phyloP scores from a whole-genome alignment of 2,797 vertebrate species.

The Phalanger gymnotis region DNA sequence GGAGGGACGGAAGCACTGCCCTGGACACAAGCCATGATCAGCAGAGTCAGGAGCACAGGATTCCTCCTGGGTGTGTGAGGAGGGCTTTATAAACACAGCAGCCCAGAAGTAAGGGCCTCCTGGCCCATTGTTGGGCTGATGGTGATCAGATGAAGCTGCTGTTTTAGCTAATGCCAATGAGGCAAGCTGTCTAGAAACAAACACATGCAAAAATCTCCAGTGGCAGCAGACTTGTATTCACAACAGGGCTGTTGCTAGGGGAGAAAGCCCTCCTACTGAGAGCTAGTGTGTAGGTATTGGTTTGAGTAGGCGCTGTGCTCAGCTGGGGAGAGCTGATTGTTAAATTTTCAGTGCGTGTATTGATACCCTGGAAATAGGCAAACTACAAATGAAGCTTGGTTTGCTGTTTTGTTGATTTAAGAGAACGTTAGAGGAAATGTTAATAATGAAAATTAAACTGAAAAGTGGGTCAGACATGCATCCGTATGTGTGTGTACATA shows the following conservation, averaged over 20 bases:
- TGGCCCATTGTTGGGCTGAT: slow-evolving; percentile 28
- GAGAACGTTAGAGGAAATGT: background rate
- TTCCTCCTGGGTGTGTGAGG: slow-evolving; percentile 17
- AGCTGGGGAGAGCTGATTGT: background rate
- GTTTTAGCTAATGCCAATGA: slow-evolving; percentile 9
- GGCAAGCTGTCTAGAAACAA: slow-evolving; percentile 44
- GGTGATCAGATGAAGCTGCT: slow-evolving; percentile 38
- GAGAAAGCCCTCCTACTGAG: background rate
- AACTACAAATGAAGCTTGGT: background rate
- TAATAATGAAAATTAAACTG: background rate
- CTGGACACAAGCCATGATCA: background rate
- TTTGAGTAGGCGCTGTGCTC: background rate
- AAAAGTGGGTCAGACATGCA: background rate
- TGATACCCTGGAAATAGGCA: background rate
- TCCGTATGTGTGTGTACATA: background rate
- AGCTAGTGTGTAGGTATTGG: background rate
- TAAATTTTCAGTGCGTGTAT: background rate
- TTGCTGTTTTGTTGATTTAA: background rate
- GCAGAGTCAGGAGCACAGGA: slow-evolving; percentile 28
- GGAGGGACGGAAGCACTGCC: too few species aligned
- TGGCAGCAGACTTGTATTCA: background rate
- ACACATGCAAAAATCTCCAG: background rate
- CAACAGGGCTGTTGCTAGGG: background rate
- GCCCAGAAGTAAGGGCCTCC: slow-evolving; percentile 1
- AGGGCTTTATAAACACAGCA: slow-evolving; percentile 44